These are phyloP conservation scores for Brachyptera risi DNA, from an alignment of 2,888 invertebrate genomes.

Conservation along the genomic window DNA sequence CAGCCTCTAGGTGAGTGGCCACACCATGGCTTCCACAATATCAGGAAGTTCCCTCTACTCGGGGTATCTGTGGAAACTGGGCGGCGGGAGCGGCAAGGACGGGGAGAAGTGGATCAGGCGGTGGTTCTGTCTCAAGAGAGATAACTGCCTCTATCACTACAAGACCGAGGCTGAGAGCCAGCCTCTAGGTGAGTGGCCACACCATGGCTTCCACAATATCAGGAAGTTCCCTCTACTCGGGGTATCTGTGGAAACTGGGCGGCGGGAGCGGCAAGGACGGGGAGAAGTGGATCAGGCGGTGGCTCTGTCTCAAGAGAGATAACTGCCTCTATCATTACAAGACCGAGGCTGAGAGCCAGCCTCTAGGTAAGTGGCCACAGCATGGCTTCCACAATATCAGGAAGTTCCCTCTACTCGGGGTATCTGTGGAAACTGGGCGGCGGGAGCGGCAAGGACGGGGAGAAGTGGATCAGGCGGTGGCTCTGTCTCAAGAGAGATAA, in stretches of 20 bases:
- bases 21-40: too few species aligned
- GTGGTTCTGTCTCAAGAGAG: conserved; percentile 87
- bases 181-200: conserved; percentile 6
- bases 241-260: conserved; percentile 56
- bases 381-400: too few species aligned
- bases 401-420: conserved; percentile 59
- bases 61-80: conserved; percentile 59
- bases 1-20: conserved; percentile 10
- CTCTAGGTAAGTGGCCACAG: conserved; percentile 1
- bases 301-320: conserved; percentile 87
- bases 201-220: too few species aligned
- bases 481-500: conserved; percentile 87
- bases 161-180: conserved; percentile 70
- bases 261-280: conserved; percentile 25
- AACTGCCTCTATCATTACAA: conserved; percentile 95
- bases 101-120: conserved; percentile 68
- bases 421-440: conserved; percentile 53
- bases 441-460: conserved; percentile 11
- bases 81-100: conserved; percentile 24
- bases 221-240: conserved; percentile 57
- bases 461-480: conserved; percentile 80
- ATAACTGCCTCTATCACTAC: conserved; percentile 93
- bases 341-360: conserved; percentile 62
- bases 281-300: conserved; percentile 72
- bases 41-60: conserved; percentile 56